Evolutionary conservation across 1,140 invertebrate species (phyloP), one percentile per base, ranked within the genome.

Genomic region (Drosophila grimshawi): DNA sequence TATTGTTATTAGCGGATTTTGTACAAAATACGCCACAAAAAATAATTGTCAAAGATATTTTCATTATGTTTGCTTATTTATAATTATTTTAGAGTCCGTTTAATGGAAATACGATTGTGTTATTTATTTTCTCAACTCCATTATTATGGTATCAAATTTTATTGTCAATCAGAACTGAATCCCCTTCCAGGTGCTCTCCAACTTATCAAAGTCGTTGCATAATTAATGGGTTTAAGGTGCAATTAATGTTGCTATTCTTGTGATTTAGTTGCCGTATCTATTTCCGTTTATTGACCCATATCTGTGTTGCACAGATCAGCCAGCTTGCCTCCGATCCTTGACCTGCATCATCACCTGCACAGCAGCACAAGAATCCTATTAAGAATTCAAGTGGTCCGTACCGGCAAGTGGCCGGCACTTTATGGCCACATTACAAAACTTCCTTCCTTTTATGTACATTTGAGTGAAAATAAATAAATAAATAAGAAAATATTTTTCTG

Each of bases 371-470:
- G 59, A 19, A 71, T 63, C 65, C 68, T 57, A 74, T 74, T 74
- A 74, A 55, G 65, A 74, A 68, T 61, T 74, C 71, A 74, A 56
- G 71, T 48, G 48, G 41, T 67, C 29, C 27, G 45, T 33, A 19
- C n/a, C 49, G 29, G 33, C 45, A 57, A 57, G 64, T 66, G 64
- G 52, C 60, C 43, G 67, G 49, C 59, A 69, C 59, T 69, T 69
- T 69, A 69, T 71, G 52, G 43, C 41, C 71, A 57, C 71, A 74
- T 61, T 61, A 61, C 65, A 74, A 74, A 74, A 49, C 71, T 74
- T 69, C 71, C 71, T 68, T 62, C 56, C 72, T 70, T 62, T 69
- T 57, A 59, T 62, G 59, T 35, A 43, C 33, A 71, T 45, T 56
- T 56, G 4, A 66, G 29, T 19, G 11, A 69, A 75, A 70, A 70